A percentile compares a stretch with the other conserved stretches of the same genome.
Evolutionary conservation across 1,140 invertebrate species (phyloP).

Genomic region (Heliconius hermathena): DNA sequence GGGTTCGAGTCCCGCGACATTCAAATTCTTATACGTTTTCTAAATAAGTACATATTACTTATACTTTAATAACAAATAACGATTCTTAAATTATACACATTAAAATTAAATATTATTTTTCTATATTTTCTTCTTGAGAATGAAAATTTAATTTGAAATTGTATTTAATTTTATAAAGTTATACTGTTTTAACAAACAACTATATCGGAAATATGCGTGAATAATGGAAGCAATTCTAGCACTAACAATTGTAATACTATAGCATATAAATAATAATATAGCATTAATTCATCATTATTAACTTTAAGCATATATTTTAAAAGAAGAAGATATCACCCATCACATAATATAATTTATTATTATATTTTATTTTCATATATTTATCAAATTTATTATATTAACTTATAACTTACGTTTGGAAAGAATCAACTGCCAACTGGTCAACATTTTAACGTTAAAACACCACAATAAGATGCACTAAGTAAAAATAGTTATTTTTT

Average conservation of each 20-base stretch:
- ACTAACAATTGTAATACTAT: background rate
- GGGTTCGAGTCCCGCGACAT: too few species aligned
- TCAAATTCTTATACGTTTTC: too few species aligned
- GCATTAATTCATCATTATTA: background rate
- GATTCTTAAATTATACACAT: too few species aligned
- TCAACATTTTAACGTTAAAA: constrained; percentile 59
- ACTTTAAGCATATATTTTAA: background rate
- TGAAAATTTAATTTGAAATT: background rate
- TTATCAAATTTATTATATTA: too few species aligned
- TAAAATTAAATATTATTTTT: background rate
- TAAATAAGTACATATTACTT: too few species aligned
- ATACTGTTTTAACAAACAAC: background rate
- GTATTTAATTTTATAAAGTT: background rate
- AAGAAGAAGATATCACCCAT: too few species aligned
- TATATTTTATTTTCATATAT: too few species aligned
- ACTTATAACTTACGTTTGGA: constrained; percentile 63
- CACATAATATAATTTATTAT: background rate
- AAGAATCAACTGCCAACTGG: constrained; percentile 67
- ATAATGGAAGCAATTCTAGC: background rate
- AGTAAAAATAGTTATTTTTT: constrained; percentile 2
- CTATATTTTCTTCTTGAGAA: background rate
- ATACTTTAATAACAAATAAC: too few species aligned
- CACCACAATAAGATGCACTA: constrained; percentile 20
- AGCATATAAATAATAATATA: background rate
- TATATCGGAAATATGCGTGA: background rate